Evolutionary conservation across 2,797 vertebrate species (phyloP).

Genomic region (Allochrocebus solatus): DNA sequence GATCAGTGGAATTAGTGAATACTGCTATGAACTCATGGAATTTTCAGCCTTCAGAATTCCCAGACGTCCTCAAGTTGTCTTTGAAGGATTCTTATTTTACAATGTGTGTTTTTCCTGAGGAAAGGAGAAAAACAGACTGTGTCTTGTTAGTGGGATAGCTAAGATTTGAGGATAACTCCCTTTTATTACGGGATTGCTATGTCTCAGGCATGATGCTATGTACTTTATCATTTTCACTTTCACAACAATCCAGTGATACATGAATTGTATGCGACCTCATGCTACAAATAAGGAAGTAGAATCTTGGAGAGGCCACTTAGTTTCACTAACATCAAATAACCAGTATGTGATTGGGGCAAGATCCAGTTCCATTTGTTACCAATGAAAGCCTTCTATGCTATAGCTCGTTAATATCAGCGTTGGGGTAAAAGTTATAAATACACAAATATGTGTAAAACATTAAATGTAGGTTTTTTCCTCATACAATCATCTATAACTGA

Average conservation of each 20-base stretch:
- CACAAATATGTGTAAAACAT: neutral
- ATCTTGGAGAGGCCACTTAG: neutral
- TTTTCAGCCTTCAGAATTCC: constrained; percentile 65
- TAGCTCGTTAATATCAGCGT: neutral
- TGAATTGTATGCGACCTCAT: neutral
- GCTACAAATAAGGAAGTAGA: neutral
- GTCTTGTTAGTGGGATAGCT: neutral
- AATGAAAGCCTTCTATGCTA: neutral
- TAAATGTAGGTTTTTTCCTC: neutral
- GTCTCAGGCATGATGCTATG: neutral
- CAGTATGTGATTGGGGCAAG: neutral
- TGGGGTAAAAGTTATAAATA: neutral
- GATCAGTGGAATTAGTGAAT: constrained; percentile 62
- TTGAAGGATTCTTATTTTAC: constrained; percentile 72
- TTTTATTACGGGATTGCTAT: neutral
- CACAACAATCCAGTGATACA: neutral
- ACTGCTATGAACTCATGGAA: constrained; percentile 62
- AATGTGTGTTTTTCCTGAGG: constrained; percentile 50
- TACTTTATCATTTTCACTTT: neutral
- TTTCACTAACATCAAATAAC: neutral
- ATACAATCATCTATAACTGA: neutral
- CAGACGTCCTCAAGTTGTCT: constrained; percentile 68
- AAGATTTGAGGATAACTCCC: neutral
- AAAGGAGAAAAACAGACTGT: constrained; percentile 64
- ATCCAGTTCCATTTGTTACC: neutral